These are phyloP conservation scores for Neomonachus schauinslandi DNA, from an alignment of 2,113 vertebrate species.

Conservation along the genomic window DNA sequence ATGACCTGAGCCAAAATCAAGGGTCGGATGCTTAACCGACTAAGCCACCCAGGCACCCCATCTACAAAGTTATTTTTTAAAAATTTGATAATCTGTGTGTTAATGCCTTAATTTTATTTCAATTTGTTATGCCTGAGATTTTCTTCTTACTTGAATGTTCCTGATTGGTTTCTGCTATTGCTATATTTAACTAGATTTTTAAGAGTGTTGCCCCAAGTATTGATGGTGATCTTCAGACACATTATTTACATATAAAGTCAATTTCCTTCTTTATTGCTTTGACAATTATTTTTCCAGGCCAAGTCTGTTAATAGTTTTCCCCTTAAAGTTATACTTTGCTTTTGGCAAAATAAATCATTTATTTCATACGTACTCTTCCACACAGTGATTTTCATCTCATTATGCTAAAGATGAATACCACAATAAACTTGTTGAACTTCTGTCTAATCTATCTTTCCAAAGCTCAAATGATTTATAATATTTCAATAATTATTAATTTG, in stretches of 20 bases:
- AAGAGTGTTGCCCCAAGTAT: not conserved
- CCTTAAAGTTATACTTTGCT: not conserved
- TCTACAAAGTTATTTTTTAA: not conserved
- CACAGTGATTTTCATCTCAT: constrained; percentile 23
- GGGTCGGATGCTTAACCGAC: not conserved
- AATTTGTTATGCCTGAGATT: not conserved
- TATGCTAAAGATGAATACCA: not conserved
- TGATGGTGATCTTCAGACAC: not conserved
- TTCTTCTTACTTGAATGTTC: constrained; percentile 34
- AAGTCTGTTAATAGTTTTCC: not conserved
- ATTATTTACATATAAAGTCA: not conserved
- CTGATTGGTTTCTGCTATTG: not conserved
- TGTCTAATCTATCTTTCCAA: constrained; percentile 46
- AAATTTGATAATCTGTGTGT: not conserved
- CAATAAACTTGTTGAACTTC: constrained; percentile 9
- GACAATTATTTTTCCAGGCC: constrained; percentile 23
- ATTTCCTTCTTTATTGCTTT: constrained; percentile 34
- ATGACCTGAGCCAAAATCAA: not conserved
- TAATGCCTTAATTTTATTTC: not conserved
- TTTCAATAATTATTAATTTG: constrained; percentile 56
- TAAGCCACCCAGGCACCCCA: not conserved
- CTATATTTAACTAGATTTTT: constrained; percentile 35
- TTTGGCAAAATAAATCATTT: constrained; percentile 51
- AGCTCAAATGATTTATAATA: not conserved
- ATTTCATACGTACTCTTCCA: constrained; percentile 34